Evolutionary conservation across 2,797 vertebrate genomes (phyloP).

Genomic region (Vultur gryphus): DNA sequence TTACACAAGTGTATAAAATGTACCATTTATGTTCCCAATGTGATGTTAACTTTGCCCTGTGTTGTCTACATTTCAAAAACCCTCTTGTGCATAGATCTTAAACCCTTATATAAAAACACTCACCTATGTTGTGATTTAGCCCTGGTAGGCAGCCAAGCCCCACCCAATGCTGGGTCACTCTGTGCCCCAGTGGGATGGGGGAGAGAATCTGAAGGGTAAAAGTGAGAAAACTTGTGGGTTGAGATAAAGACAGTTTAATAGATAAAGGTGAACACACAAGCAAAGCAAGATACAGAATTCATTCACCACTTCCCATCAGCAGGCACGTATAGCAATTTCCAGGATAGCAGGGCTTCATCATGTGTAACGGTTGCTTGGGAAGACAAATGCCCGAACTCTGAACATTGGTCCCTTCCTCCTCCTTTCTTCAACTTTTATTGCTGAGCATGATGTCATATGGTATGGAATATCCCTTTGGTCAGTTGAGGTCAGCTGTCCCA

Average conservation of each 20-base stretch:
- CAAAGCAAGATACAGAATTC: background rate
- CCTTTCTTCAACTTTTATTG: background rate
- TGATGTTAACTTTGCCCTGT: fast-evolving
- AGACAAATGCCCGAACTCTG: background rate
- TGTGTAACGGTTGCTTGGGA: background rate
- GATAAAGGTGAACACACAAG: background rate
- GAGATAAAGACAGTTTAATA: background rate
- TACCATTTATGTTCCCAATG: background rate
- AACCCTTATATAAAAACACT: background rate
- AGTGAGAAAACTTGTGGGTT: background rate
- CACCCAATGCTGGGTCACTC: background rate
- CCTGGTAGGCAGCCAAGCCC: background rate
- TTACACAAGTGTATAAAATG: background rate
- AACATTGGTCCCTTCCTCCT: fast-evolving
- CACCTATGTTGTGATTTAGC: background rate
- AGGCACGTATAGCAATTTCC: background rate
- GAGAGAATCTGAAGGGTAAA: background rate
- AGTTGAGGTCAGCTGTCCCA: background rate
- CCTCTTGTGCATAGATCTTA: background rate
- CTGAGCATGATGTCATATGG: background rate
- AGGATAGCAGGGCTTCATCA: background rate
- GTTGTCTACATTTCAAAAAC: background rate
- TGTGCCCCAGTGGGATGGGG: too few relatives aligned
- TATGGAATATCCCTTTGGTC: background rate
- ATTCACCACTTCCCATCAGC: background rate